Conservation (phyloP, 2,888 invertebrate species). For the Sphaerophoria rueppellii region DNA sequence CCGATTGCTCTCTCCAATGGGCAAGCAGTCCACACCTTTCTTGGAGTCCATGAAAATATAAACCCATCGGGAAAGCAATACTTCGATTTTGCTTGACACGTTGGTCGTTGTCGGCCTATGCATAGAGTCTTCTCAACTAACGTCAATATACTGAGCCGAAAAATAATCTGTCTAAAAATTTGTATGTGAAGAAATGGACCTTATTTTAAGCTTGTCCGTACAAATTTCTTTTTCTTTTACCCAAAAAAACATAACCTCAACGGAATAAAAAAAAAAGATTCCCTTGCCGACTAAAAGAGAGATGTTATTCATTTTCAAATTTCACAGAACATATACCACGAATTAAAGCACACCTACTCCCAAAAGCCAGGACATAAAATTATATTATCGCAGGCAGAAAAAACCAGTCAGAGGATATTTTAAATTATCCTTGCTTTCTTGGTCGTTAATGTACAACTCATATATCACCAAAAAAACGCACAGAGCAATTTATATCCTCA, state of each 20-base stretch:
- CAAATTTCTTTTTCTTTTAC: not conserved
- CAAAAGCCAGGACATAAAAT: not conserved
- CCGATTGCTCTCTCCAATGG: too few relatives aligned
- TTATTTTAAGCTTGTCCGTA: too few relatives aligned
- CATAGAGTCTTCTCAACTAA: too few relatives aligned
- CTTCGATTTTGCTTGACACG: too few relatives aligned
- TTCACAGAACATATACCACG: conserved; percentile 51
- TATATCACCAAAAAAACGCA: conserved; percentile 38
- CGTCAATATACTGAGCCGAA: too few relatives aligned
- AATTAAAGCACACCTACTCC: not conserved
- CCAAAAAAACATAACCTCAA: not conserved
- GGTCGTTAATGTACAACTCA: conserved; percentile 48
- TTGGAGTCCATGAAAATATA: too few relatives aligned
- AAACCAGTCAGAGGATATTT: conserved; percentile 38
- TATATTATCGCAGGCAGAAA: conserved; percentile 10
- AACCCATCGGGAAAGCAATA: too few relatives aligned
- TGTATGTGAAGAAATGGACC: too few relatives aligned
- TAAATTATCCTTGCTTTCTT: conserved; percentile 62
- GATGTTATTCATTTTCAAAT: conserved; percentile 45
- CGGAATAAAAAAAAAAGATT: not conserved
- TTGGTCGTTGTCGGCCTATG: too few relatives aligned
- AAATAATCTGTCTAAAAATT: too few relatives aligned
- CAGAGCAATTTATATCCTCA: conserved; percentile 52
- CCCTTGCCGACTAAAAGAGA: not conserved
- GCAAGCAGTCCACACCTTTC: too few relatives aligned